Evolutionary conservation across 2,888 invertebrate genomes (phyloP), one percentile per base, ranked within the genome.

Genomic region (Linnaemya vulpina): DNA sequence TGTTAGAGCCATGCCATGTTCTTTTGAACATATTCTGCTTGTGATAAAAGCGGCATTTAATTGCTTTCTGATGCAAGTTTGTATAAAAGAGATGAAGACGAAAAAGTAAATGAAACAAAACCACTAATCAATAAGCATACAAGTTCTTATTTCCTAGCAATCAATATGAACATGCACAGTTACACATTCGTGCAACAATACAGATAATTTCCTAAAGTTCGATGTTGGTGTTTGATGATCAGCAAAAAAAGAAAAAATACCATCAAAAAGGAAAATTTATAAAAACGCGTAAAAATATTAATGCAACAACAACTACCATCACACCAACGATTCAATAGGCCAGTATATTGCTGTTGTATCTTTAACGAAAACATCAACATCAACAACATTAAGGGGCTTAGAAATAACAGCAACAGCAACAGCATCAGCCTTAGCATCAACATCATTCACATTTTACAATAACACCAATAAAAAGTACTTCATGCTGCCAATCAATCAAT

Each of bases 401-500:
- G 75, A 76, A 83, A 73, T 81, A 51, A 62, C 76, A 86, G 68
- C 82, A 78, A n/a, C 43, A 46, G 55, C 76, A 86, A 63, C 82
- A 78, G 10, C 43, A 46, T 71, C 75, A 67, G 38, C 80, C 81
- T 85, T n/a, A n/a, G 20, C 62, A 76, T 71, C 75, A 67, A 46
- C 80, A 83, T 85, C 78, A 83, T 81, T 75, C 77, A 80, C 83
- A 82, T 83, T 85, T 81, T 84, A 86, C 85, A 87, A 86, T 87
- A 87, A 85, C 84, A 87, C 86, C 87, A 87, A 84, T 70, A 73
- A 78, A 78, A 75, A 86, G 81, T 70, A 81, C 84, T 90, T 90
- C 91, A 90, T 89, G 90, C 90, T 90, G 91, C 91, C 91, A 90
- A 90, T 91, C 90, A 91, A 90, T 88, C 88, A 88, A 86, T 87